Conservation (phyloP, 92 coral and sea anemone genomes). For the Phymanthus crucifer region DNA sequence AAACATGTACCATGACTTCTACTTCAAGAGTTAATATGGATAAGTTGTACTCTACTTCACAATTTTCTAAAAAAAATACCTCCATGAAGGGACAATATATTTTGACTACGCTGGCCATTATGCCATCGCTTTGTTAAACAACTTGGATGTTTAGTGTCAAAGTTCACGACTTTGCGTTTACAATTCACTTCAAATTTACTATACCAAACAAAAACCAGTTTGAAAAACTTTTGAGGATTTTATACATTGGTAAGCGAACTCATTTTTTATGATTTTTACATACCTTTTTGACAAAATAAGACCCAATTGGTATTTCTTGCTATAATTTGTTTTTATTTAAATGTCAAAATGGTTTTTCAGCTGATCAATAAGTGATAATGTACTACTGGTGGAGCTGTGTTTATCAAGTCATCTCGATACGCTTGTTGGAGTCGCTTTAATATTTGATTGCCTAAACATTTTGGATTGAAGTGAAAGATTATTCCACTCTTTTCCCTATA, state of each 20-base stretch:
- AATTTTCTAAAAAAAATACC: background rate
- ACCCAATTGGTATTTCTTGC: background rate
- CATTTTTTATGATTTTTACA: background rate
- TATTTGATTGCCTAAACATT: background rate
- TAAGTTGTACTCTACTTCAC: background rate
- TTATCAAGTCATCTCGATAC: conserved; percentile 3
- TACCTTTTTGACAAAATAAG: background rate
- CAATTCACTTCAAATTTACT: background rate
- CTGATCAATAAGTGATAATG: background rate
- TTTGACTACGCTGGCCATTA: background rate
- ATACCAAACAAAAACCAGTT: background rate
- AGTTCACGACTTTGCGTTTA: background rate
- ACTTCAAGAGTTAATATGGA: background rate
- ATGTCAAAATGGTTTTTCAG: background rate
- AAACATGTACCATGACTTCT: background rate
- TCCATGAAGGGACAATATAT: background rate
- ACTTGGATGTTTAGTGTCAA: background rate
- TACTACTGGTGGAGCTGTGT: background rate
- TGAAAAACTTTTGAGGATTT: background rate
- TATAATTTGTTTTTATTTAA: background rate
- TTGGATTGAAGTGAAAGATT: background rate
- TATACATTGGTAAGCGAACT: background rate
- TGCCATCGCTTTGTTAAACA: background rate
- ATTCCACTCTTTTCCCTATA: background rate
- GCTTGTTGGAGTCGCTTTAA: background rate